These are phyloP conservation scores for Panulirus ornatus DNA, from an alignment of 1,140 invertebrate species.

Conservation along the genomic window DNA sequence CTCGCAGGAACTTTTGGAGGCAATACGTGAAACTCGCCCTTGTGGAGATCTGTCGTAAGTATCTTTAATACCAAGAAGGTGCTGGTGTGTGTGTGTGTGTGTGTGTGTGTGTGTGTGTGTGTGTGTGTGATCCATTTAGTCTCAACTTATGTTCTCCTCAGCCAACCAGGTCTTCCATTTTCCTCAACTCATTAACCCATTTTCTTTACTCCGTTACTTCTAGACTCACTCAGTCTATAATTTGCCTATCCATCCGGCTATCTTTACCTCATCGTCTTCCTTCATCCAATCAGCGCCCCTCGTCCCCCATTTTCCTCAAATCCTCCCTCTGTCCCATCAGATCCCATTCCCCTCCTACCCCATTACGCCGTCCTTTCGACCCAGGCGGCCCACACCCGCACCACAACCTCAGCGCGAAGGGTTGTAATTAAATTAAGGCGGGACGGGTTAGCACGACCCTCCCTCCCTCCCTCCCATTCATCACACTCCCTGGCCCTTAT, in stretches of 20 bases:
- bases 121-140: background rate
- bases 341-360: background rate
- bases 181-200: background rate
- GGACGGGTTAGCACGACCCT: too few species aligned
- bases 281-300: too few species aligned
- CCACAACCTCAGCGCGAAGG: too few species aligned
- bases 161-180: background rate
- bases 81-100: conserved; percentile 8
- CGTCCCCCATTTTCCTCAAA: background rate
- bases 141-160: background rate
- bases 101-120: conserved; percentile 2
- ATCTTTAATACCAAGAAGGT: too few species aligned
- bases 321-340: background rate
- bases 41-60: too few species aligned
- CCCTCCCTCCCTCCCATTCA: too few species aligned
- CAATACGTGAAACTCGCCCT: too few species aligned
- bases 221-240: background rate
- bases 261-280: too few species aligned
- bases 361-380: background rate
- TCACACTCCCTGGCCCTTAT: too few species aligned
- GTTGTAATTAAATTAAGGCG: too few species aligned
- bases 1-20: too few species aligned
- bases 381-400: background rate
- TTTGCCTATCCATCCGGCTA: background rate
- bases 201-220: background rate